These are phyloP conservation scores for Bujurquina vittata DNA, from an alignment of 2,113 vertebrate species.

Conservation along the genomic window DNA sequence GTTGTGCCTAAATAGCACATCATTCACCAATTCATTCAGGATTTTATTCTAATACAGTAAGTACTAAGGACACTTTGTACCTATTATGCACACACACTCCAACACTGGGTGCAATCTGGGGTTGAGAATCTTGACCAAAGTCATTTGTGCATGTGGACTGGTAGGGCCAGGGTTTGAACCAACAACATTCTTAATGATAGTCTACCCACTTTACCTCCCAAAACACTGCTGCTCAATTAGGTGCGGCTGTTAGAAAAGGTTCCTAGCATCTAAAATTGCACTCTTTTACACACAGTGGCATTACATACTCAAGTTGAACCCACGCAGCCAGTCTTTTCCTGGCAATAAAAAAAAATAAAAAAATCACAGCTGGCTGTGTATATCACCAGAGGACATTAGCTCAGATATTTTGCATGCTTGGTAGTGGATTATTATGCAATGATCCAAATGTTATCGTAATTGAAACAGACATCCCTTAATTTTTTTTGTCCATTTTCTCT, in stretches of 20 bases:
- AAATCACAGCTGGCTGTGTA: constrained; percentile 42
- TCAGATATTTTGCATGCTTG: constrained; percentile 61
- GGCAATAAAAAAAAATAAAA: background rate
- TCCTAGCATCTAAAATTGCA: background rate
- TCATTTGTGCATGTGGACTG: background rate
- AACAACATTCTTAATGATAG: background rate
- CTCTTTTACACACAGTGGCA: background rate
- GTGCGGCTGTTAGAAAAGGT: background rate
- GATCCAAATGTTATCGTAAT: constrained; percentile 71
- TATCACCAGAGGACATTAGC: constrained; percentile 56
- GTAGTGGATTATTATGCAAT: constrained; percentile 71
- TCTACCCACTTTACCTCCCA: background rate
- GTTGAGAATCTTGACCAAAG: background rate
- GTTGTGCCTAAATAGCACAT: too few species aligned
- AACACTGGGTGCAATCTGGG: too few species aligned
- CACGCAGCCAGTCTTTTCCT: constrained; percentile 5
- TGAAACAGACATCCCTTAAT: constrained; percentile 72
- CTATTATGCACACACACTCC: too few species aligned
- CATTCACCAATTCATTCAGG: background rate
- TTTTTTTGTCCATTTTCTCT: constrained; percentile 34
- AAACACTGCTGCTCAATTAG: background rate
- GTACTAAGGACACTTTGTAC: too few species aligned
- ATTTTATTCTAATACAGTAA: background rate
- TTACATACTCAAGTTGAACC: background rate
- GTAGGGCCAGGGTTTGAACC: background rate